phyloP scores from a whole-genome alignment of 2,113 vertebrate species.

The Charadrius vociferus region DNA sequence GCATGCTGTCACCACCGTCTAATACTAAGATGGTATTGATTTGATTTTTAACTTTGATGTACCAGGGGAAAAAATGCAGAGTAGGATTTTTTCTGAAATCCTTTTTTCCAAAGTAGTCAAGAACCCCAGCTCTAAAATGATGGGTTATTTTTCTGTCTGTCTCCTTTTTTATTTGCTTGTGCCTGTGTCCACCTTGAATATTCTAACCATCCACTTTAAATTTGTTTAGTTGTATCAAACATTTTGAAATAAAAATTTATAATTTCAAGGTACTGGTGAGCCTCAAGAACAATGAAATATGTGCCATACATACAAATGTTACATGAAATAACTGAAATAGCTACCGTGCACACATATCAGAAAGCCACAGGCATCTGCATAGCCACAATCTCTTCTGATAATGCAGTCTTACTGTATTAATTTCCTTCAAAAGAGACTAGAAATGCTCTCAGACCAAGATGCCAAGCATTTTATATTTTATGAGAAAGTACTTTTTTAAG shows the following conservation, averaged over 20 bases:
- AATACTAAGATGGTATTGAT: slow-evolving; percentile 79
- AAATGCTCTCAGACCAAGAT: not conserved
- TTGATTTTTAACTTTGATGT: slow-evolving; percentile 78
- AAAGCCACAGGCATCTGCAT: not conserved
- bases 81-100: slow-evolving; percentile 61
- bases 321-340: not conserved
- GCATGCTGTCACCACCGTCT: slow-evolving; percentile 75
- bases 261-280: not conserved
- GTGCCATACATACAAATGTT: not conserved
- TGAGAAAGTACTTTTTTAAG: not conserved
- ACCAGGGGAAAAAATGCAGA: slow-evolving; percentile 66
- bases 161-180: not conserved
- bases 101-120: slow-evolving; percentile 57
- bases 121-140: slow-evolving; percentile 38
- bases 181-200: not conserved
- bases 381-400: not conserved
- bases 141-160: not conserved
- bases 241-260: not conserved
- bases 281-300: not conserved
- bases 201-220: not conserved
- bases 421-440: not conserved
- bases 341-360: not conserved
- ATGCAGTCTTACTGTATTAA: not conserved
- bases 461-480: not conserved
- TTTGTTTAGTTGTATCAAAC: not conserved